A percentile compares a stretch with the other conserved stretches of the same genome.
Conservation (phyloP, 2,888 invertebrate genomes). For the Argyra leucocephala region DNA sequence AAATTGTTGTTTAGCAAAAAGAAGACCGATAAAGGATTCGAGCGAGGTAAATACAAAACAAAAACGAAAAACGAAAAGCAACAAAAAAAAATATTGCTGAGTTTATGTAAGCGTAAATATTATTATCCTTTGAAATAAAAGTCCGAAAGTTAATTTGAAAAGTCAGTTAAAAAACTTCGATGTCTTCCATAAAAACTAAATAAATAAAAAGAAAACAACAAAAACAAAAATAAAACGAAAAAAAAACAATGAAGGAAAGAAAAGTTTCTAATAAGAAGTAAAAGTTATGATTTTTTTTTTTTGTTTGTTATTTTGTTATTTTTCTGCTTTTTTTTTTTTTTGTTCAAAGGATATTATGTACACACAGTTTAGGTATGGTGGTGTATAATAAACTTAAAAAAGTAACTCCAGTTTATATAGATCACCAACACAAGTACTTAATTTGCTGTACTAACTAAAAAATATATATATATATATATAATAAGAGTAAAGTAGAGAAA, state of each 20-base stretch:
- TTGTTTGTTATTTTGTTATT: neutral
- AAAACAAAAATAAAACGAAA: neutral
- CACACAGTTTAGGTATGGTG: no score
- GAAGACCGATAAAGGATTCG: neutral
- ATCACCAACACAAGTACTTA: no score
- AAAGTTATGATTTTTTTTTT: neutral
- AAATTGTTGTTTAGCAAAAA: no score
- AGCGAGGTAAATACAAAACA: neutral
- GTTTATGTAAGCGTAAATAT: constrained; percentile 6
- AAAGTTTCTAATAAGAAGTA: neutral
- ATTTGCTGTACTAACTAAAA: no score
- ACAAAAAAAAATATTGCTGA: no score
- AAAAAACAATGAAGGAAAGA: neutral
- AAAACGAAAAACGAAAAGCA: no score
- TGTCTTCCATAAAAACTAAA: neutral
- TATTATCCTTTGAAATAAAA: neutral
- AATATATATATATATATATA: neutral
- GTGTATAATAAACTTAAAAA: no score
- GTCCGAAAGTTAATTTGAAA: neutral
- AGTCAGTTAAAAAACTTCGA: neutral
- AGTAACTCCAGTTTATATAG: no score
- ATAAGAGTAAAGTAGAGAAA: neutral
- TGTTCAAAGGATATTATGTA: no score
- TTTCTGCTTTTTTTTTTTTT: no score
- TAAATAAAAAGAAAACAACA: neutral